Base-by-base conservation (phyloP, 2,888 invertebrate genomes). In the Lamellibrachia columna region DNA sequence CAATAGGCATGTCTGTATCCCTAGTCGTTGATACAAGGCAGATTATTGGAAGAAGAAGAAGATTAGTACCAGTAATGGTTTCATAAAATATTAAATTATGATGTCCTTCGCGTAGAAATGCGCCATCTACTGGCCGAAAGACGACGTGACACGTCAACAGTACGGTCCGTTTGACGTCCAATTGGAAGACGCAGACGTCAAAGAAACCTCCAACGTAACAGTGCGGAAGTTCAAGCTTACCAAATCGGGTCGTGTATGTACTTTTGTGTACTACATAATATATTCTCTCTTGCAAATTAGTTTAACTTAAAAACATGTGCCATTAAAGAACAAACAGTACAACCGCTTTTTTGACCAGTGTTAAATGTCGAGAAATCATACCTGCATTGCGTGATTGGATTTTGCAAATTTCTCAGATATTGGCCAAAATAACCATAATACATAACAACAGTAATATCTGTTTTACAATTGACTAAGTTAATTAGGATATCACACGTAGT, bases 61-160 rank as follows among this genome's bases (percentile, higher is more conserved):
- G 11, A 15, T 11, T 60, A 4, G 11, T 9, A 60, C 22, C 15
- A 7, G 60, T 22, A 15, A 60, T 22, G 15, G 60, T 15, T 60
- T 60, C 0, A 55, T 75, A 4, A 22, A 75, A 75, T 75, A 22
- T 75, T 22, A 75, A 15, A 3, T 22, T 75, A n/a, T 75, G 75
- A 75, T 6, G 75, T 75, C 75, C 22, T 75, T 22, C 75, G 22
- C 22, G 75, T n/a, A 75, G 75, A 75, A 15, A n/a, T 22, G 93
- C 4, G 94, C 94, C 11, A 94, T 94, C 53, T 94, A 94, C 92
- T 94, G 94, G 94, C 94, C 94, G 2, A 93, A 93, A 22, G 94
- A 94, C 75, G 94, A 93, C 90, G 92, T 93, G n/a, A 92, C 92
- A n/a, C 75, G 22, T 75, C 75, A 75, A n/a, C 75, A 75, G 75